Conservation (phyloP, 2,797 vertebrate species). For the Knipowitschia caucasica region DNA sequence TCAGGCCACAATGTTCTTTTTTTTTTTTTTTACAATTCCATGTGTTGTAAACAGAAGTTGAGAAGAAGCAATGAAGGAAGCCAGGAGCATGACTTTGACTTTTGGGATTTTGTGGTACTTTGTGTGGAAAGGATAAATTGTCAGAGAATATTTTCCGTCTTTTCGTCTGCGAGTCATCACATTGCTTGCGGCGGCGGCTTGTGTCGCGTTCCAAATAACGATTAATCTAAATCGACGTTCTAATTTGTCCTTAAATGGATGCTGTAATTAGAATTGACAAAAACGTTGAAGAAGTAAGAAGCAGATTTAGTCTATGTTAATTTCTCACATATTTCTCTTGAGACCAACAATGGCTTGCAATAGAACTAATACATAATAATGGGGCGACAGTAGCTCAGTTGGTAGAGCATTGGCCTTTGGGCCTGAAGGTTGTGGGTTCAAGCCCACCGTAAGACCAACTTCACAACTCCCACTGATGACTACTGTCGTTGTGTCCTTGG, state of each 20-base stretch:
- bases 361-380: too few species aligned
- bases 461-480: too few species aligned
- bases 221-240: conserved; percentile 24
- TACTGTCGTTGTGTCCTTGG: too few species aligned
- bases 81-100: too few species aligned
- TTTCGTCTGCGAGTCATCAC: conserved; percentile 18
- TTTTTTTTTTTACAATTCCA: conserved; percentile 4
- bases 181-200: conserved; percentile 36
- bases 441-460: too few species aligned
- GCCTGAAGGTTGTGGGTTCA: too few species aligned
- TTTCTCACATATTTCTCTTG: too few species aligned
- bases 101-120: conserved; percentile 7
- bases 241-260: conserved; percentile 3
- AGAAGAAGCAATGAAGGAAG: conserved; percentile 8
- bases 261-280: neutral
- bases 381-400: too few species aligned
- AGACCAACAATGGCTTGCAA: too few species aligned
- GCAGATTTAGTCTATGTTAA: too few species aligned
- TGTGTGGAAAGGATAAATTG: conserved; percentile 26
- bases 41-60: conserved; percentile 1
- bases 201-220: conserved; percentile 19
- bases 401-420: too few species aligned
- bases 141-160: conserved; percentile 44
- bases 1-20: conserved; percentile 14
- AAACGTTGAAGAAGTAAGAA: too few species aligned